A percentile compares a stretch with the other conserved stretches of the same genome.
These are phyloP conservation scores for Drosophila prostipennis DNA, from an alignment of 2,888 invertebrate species.

Conservation along the genomic window DNA sequence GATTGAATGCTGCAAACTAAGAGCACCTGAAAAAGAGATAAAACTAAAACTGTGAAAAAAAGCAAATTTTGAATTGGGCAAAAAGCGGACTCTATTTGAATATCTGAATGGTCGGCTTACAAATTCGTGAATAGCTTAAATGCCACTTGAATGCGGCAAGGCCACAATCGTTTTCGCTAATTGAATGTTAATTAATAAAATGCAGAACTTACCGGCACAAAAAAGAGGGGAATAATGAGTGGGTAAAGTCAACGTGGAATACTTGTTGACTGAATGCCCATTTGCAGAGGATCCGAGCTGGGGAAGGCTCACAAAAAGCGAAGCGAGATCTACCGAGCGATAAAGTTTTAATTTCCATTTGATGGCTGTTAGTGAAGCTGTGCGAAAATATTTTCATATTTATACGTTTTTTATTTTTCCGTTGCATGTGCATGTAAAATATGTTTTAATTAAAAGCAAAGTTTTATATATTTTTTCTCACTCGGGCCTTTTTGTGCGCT, in stretches of 20 bases:
- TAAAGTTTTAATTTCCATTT: conserved; percentile 55
- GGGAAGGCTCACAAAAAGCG: not conserved
- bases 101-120: conserved; percentile 31
- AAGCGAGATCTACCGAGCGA: conserved; percentile 34
- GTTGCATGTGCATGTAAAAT: conserved; percentile 50
- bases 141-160: conserved; percentile 39
- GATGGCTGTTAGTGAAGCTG: conserved; percentile 46
- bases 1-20: conserved; percentile 4
- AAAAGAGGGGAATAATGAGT: conserved; percentile 18
- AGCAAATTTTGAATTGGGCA: conserved; percentile 12
- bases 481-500: conserved; percentile 14
- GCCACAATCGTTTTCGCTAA: conserved; percentile 51
- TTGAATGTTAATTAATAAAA: conserved; percentile 68
- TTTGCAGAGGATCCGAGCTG: conserved; percentile 19
- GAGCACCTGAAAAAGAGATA: conserved; percentile 28
- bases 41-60: conserved; percentile 35
- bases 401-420: conserved; percentile 5
- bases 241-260: conserved; percentile 23
- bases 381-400: conserved; percentile 23
- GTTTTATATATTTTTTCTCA: conserved; percentile 40
- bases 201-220: conserved; percentile 11
- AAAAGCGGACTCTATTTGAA: conserved; percentile 37
- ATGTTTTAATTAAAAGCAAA: conserved; percentile 75
- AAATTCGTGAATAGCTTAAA: conserved; percentile 51
- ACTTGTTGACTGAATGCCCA: conserved; percentile 58